Conservation (phyloP, 2,797 vertebrate species). For the Lates japonicus region DNA sequence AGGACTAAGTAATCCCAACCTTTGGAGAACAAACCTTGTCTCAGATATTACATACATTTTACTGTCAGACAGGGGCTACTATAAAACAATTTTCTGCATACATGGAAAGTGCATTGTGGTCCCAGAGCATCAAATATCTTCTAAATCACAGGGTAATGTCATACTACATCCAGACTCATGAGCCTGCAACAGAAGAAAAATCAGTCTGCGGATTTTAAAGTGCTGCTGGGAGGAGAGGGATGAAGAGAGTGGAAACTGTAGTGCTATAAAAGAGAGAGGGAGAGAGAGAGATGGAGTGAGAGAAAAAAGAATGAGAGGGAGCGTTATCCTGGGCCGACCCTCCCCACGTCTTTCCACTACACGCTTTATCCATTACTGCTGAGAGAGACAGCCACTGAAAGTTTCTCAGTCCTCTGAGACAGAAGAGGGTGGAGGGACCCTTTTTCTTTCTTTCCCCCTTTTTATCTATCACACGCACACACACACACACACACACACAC, state of each 20-base stretch:
- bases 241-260: constrained; percentile 27
- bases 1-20: constrained; percentile 7
- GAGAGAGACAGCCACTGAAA: constrained; percentile 66
- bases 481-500: constrained; percentile 29
- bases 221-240: constrained; percentile 21
- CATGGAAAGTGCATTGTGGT: constrained; percentile 7
- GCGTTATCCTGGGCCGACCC: constrained; percentile 37
- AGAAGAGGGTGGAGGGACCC: constrained; percentile 36
- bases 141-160: constrained; percentile 9
- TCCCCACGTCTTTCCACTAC: constrained; percentile 56
- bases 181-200: constrained; percentile 28
- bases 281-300: constrained; percentile 36
- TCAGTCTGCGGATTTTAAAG: constrained; percentile 41
- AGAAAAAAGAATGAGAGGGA: constrained; percentile 43
- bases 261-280: constrained; percentile 11
- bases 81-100: constrained; percentile 31
- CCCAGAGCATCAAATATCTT: constrained; percentile 25
- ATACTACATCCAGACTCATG: constrained; percentile 17
- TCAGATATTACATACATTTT: not conserved
- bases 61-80: not conserved
- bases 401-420: constrained; percentile 68
- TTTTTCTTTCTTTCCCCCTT: constrained; percentile 28
- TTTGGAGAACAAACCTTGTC: not conserved
- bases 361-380: constrained; percentile 78
- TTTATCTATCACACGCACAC: constrained; percentile 37